Evolutionary conservation across 2,888 invertebrate species (phyloP).

Genomic region (Congeria kusceri): DNA sequence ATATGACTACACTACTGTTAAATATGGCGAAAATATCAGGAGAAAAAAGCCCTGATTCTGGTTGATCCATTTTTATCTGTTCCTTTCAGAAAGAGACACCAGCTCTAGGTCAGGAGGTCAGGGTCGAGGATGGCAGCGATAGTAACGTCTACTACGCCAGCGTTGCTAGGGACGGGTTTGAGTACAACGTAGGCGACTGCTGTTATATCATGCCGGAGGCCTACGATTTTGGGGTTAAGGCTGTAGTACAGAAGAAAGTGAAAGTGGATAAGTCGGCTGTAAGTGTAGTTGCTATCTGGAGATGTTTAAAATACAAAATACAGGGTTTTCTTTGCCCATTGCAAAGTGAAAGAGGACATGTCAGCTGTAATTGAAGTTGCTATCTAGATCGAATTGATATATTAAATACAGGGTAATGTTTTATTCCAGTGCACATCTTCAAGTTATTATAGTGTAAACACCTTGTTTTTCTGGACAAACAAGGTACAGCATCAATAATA

Average conservation of each 20-base stretch:
- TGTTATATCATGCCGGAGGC: slow-evolving; percentile 88
- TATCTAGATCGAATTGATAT: too few relatives aligned
- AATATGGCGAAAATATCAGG: too few relatives aligned
- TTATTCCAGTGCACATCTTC: too few relatives aligned
- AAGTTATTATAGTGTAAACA: too few relatives aligned
- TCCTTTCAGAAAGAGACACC: slow-evolving; percentile 71
- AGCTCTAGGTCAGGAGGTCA: slow-evolving; percentile 65
- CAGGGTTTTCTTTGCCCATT: not conserved
- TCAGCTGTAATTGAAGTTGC: too few relatives aligned
- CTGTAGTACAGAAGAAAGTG: slow-evolving; percentile 69
- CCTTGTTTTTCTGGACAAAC: too few relatives aligned
- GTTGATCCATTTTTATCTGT: too few relatives aligned
- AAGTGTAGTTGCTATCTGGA: slow-evolving; percentile 14
- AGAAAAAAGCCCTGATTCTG: too few relatives aligned
- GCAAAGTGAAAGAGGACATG: too few relatives aligned
- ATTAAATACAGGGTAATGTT: too few relatives aligned
- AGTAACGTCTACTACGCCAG: slow-evolving; percentile 80
- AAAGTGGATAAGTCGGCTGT: slow-evolving; percentile 72
- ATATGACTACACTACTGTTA: too few relatives aligned
- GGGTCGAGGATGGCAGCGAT: slow-evolving; percentile 51
- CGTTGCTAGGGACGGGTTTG: slow-evolving; percentile 80
- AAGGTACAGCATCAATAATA: too few relatives aligned
- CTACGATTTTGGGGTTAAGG: slow-evolving; percentile 78
- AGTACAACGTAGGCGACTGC: slow-evolving; percentile 89
- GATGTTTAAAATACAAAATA: not conserved